Conservation (phyloP, 2,888 invertebrate genomes). For the Artemia sinica region DNA sequence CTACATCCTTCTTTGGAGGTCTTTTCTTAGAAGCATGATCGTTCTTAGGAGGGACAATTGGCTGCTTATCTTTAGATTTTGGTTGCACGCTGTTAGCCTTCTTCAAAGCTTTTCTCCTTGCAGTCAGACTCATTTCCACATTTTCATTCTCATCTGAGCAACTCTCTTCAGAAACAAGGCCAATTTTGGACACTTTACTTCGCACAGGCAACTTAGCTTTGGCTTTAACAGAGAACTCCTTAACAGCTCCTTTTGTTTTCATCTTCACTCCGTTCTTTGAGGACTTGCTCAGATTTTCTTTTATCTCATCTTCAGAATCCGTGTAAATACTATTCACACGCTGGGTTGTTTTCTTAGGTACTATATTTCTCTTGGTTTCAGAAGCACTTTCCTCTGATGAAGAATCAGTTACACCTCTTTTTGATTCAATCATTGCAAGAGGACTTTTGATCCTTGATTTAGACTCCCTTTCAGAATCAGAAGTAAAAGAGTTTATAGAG, state of each 20-base stretch:
- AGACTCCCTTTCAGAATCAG: slow-evolving; percentile 17
- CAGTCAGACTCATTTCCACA: background rate
- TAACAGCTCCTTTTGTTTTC: slow-evolving; percentile 65
- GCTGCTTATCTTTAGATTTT: too few relatives aligned
- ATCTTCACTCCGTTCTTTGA: slow-evolving; percentile 35
- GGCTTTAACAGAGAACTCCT: slow-evolving; percentile 43
- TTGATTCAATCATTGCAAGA: background rate
- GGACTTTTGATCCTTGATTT: background rate
- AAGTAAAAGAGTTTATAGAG: slow-evolving; percentile 12
- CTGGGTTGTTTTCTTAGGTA: background rate
- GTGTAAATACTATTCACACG: slow-evolving; percentile 20
- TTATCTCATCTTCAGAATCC: slow-evolving; percentile 64
- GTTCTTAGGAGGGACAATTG: background rate
- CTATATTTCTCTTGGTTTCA: background rate
- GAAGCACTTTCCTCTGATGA: background rate
- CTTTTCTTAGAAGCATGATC: background rate
- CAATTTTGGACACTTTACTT: too few relatives aligned
- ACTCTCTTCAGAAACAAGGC: background rate
- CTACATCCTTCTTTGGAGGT: slow-evolving; percentile 19
- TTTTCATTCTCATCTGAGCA: slow-evolving; percentile 8
- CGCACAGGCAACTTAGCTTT: slow-evolving; percentile 1
- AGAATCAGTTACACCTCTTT: background rate
- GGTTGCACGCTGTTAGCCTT: background rate
- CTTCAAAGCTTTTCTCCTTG: background rate
- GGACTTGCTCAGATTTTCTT: slow-evolving; percentile 34